Conservation (phyloP, 2,113 vertebrate genomes). For the Galbula dea region DNA sequence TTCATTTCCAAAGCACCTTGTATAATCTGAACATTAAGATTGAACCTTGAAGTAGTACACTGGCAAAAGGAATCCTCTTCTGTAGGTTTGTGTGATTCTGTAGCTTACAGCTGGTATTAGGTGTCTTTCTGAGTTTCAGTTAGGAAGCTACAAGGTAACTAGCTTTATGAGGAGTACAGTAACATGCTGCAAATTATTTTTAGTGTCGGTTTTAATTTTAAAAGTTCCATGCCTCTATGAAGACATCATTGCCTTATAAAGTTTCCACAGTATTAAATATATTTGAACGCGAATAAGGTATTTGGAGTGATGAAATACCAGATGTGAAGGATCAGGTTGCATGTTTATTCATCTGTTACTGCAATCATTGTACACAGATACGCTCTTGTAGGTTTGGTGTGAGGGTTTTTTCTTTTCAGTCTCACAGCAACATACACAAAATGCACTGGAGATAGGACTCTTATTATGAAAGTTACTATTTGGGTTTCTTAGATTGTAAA, state of each 20-base stretch:
- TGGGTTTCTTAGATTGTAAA: conserved; percentile 45
- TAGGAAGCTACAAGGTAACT: conserved; percentile 23
- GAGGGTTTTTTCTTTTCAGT: conserved; percentile 60
- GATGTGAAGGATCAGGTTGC: conserved; percentile 79
- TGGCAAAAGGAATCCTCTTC: background rate
- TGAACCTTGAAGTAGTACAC: background rate
- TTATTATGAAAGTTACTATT: conserved; percentile 56
- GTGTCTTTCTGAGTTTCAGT: background rate
- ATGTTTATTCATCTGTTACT: conserved; percentile 78
- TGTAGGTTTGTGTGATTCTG: background rate
- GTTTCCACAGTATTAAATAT: conserved; percentile 59
- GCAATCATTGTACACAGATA: conserved; percentile 52
- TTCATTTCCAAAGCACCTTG: conserved; percentile 23
- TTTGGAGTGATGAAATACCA: conserved; percentile 66
- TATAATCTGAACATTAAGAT: conserved; percentile 1
- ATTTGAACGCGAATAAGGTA: conserved; percentile 62
- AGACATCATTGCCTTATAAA: conserved; percentile 64
- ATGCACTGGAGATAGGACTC: background rate
- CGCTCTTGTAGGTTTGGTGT: background rate
- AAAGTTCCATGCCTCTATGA: conserved; percentile 62
- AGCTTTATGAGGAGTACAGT: conserved; percentile 41
- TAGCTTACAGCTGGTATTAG: background rate
- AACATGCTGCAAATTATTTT: conserved; percentile 50
- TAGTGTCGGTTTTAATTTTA: conserved; percentile 61
- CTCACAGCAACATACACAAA: conserved; percentile 58